Percentiles rank a stretch among this genome's conserved stretches.
Evolutionary conservation across 1,140 invertebrate genomes (phyloP).

Genomic region (Cyclargus thomasi): DNA sequence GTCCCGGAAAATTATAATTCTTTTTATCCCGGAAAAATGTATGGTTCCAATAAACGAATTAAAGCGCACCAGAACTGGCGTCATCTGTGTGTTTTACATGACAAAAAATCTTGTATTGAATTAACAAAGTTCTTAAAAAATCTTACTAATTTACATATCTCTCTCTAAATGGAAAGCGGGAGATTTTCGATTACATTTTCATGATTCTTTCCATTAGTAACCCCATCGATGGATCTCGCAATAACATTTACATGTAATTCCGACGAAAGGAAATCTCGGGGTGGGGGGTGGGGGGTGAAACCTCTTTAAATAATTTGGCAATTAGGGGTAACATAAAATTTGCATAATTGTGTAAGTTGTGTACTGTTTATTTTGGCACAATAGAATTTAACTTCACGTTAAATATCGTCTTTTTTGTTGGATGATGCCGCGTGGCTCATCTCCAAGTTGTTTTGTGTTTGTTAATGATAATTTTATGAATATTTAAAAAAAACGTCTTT

Average conservation of each 20-base stretch:
- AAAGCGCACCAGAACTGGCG: too few species aligned
- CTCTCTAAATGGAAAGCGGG: constrained; percentile 7
- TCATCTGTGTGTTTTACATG: too few species aligned
- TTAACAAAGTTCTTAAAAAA: not conserved
- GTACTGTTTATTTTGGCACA: constrained; percentile 66
- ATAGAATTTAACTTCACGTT: constrained; percentile 50
- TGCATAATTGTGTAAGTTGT: constrained; percentile 72
- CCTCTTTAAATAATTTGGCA: constrained; percentile 72
- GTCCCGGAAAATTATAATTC: too few species aligned
- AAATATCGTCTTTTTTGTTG: constrained; percentile 20
- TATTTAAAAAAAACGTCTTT: not conserved
- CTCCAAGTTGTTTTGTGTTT: too few species aligned
- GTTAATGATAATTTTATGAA: too few species aligned
- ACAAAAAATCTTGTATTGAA: not conserved
- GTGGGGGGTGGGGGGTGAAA: constrained; percentile 55
- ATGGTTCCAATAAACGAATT: too few species aligned
- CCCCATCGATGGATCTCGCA: constrained; percentile 58
- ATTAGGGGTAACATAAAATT: constrained; percentile 73
- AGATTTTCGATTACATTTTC: constrained; percentile 36
- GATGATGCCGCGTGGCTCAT: not conserved
- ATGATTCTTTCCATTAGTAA: constrained; percentile 41
- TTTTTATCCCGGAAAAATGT: too few species aligned
- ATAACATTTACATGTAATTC: constrained; percentile 67
- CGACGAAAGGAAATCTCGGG: constrained; percentile 55
- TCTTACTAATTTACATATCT: not conserved